Base-by-base conservation (phyloP, 2,888 invertebrate genomes). In the Drosophila kambysellisi region DNA sequence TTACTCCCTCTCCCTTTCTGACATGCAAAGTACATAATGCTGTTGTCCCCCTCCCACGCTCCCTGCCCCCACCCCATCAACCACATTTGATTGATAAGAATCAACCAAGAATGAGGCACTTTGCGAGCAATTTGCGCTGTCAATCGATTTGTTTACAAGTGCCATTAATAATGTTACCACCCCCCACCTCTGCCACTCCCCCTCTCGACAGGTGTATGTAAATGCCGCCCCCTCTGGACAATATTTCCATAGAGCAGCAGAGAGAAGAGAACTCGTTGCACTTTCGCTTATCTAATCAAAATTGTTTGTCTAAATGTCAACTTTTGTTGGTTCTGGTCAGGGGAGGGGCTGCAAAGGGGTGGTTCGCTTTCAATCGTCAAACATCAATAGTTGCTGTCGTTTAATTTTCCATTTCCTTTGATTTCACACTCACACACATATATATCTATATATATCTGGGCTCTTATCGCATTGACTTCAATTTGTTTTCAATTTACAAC, bases 11-110 rank as follows among this genome's bases (percentile, higher is more conserved):
- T 3, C 48, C 15, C 33, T 81, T 87, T 84, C 90, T 87, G 89
- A 91, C 90, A 92, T 92, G 91, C 92, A 91, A 92, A 91, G 91
- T 90, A 92, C 92, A 91, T 82, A 85, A 90, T 83, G 89, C 83
- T 59, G 74, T 83, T 35, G 41, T 9, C 15, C 15, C 5, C 15
- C 30, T 2, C 11, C 25, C 9, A 30, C 3, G 7, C 20, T 3
- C 5, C 3, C 30, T 30, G 11, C 35, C 8, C 52, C 1, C 20
- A n/a, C 20, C 8, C 7, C 8, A 46, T 8, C 46, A 46, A 25
- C 46, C 25, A 46, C 4, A 46, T 46, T 46, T 70, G 74, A 87
- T 87, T 82, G 89, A 89, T 89, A 89, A 83, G 85, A 79, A 79
- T 79, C 76, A 48, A 72, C 54, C 20, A 61, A 6, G 39, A 58